Conservation (phyloP, 2,113 vertebrate species). For the Tylochromis polylepis region DNA sequence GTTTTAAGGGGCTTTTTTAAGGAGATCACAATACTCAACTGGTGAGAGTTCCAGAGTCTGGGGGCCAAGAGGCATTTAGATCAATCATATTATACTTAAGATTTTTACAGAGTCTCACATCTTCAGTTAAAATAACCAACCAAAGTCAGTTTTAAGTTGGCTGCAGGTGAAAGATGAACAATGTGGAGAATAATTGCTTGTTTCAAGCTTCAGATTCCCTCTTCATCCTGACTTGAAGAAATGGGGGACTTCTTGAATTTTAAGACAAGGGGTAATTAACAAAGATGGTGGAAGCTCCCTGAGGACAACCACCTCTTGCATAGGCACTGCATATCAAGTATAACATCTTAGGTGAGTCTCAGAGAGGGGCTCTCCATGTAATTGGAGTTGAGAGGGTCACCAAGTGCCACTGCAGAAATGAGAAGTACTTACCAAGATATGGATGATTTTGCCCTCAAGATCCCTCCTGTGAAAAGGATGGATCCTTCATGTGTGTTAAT, state of each 20-base stretch:
- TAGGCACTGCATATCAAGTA: neutral
- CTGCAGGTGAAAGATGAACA: slow-evolving; percentile 15
- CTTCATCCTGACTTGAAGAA: neutral
- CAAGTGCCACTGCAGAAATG: neutral
- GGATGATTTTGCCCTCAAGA: neutral
- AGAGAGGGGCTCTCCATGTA: neutral
- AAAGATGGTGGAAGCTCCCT: slow-evolving; percentile 21
- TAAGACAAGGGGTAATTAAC: slow-evolving; percentile 49
- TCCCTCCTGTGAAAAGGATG: neutral
- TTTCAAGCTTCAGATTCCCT: slow-evolving; percentile 14
- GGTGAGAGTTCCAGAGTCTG: neutral
- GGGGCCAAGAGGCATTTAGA: neutral
- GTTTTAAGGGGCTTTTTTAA: neutral
- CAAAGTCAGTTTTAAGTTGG: neutral
- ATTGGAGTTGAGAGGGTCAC: slow-evolving; percentile 44
- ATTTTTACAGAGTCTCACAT: neutral
- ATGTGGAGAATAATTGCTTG: slow-evolving; percentile 22
- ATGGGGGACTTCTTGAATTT: neutral
- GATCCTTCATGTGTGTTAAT: neutral
- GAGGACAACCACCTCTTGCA: neutral
- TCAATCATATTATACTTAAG: neutral
- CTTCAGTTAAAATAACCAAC: neutral
- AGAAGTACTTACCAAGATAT: slow-evolving; percentile 25
- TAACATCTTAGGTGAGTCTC: slow-evolving; percentile 20
- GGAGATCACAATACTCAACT: neutral